Evolutionary conservation across 2,797 vertebrate genomes (phyloP).

Genomic region (Artibeus jamaicensis): DNA sequence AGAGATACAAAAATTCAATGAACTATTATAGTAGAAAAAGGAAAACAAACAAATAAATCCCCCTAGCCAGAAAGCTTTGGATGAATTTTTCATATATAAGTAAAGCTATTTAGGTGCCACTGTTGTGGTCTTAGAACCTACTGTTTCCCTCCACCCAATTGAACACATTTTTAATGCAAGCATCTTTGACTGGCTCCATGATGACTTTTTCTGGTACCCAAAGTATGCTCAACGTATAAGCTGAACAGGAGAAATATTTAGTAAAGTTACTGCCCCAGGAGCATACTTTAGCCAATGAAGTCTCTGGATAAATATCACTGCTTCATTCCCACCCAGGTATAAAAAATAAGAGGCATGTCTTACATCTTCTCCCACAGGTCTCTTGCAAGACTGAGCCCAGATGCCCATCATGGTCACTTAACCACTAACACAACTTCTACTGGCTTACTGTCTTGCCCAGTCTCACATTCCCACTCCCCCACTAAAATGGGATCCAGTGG

Average conservation of each 20-base stretch:
- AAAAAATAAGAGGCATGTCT: neutral
- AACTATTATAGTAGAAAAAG: neutral
- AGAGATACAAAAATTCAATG: neutral
- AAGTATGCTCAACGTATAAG: neutral
- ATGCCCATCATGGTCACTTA: neutral
- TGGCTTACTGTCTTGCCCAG: neutral
- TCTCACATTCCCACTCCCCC: no score
- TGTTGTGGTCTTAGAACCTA: neutral
- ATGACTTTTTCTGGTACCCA: neutral
- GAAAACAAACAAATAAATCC: neutral
- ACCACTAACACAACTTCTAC: neutral
- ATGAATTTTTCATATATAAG: neutral
- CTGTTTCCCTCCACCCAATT: neutral
- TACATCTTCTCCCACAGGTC: neutral
- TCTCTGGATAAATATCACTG: neutral
- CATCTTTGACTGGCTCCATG: neutral
- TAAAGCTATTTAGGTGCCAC: neutral
- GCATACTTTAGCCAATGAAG: neutral
- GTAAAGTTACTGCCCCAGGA: neutral
- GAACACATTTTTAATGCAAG: neutral
- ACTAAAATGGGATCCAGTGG: neutral
- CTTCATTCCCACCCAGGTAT: neutral
- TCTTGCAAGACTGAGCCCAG: rapidly evolving
- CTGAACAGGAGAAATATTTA: neutral
- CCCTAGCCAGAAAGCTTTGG: neutral